A percentile compares a stretch with the other conserved stretches of the same genome.
Evolutionary conservation across 2,797 vertebrate genomes (phyloP).

Genomic region (Sciurus vulgaris): DNA sequence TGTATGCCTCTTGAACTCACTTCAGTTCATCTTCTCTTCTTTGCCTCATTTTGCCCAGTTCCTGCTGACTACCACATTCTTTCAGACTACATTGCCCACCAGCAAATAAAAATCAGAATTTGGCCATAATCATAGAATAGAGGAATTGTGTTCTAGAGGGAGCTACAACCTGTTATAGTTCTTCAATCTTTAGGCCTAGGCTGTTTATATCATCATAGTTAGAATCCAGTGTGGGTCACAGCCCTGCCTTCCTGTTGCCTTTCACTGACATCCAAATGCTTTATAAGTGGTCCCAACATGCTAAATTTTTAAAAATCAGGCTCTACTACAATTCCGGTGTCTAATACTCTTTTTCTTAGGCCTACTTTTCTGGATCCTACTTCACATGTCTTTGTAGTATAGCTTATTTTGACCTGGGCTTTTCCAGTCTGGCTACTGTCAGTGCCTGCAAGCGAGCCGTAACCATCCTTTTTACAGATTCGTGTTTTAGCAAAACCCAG

Average conservation of each 20-base stretch:
- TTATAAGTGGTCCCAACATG: background rate
- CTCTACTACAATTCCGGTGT: background rate
- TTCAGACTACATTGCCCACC: background rate
- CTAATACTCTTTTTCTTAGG: background rate
- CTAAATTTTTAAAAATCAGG: background rate
- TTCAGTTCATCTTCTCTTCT: conserved; percentile 7
- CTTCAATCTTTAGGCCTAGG: background rate
- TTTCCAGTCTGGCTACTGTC: background rate
- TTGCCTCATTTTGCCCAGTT: conserved; percentile 1
- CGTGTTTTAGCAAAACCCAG: conserved; percentile 34
- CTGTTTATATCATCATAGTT: conserved; percentile 4
- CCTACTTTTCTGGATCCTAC: background rate
- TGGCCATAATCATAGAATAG: background rate
- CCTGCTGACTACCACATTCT: background rate
- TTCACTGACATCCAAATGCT: background rate
- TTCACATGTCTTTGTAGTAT: conserved; percentile 34
- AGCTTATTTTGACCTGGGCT: conserved; percentile 34
- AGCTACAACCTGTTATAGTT: background rate
- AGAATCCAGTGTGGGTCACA: background rate
- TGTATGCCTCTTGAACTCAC: background rate
- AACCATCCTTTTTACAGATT: conserved; percentile 1
- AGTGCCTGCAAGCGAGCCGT: background rate
- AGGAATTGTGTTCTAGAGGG: background rate
- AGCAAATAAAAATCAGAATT: background rate
- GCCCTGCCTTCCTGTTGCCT: background rate